Evolutionary conservation across 1,140 invertebrate species (phyloP), one percentile per base, ranked within the genome.

Genomic region (Sarcophaga bullata): DNA sequence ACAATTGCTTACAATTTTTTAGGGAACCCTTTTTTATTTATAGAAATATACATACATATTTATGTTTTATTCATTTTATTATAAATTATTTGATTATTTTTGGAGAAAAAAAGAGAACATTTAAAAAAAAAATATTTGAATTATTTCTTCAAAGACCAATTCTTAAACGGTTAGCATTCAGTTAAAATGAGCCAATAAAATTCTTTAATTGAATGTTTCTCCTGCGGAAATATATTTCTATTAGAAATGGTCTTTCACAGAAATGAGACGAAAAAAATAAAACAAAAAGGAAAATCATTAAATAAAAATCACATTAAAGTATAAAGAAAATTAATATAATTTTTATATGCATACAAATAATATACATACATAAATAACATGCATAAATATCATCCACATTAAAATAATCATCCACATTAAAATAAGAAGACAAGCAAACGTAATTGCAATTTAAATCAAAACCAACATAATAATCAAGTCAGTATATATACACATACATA

Each of bases 151-250:
- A 78, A 78, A 25, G 19, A 50, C 11, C 48, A 50, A 52, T 78
- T 50, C 75, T 19, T 50, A 78, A n/a, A 68, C n/a, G 25, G 25
- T 2, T 9, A 49, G 73, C 47, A 76, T 78, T 78, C n/a, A 50
- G 19, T 78, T 78, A 17, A 78, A 78, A 78, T 78, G 75, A 78
- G 75, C 75, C 75, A 78, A 76, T 17, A 19, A 78, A 50, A 78
- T 19, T 78, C 75, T 78, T 78, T 50, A 78, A 46, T 52, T 78
- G 48, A 52, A 50, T 78, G 75, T 78, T 50, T 19, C 8, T 4
- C 7, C 17, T 62, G 19, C 9, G 13, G 15, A 62, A 15, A 62
- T 62, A 17, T 62, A 62, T 19, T 25, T 37, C 4, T 37, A 37
- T 37, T 37, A 37, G 25, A 72, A 19, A 72, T 25, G 10, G 37